Conservation (phyloP, 2,888 invertebrate species). For the Drosophila neonasuta region DNA sequence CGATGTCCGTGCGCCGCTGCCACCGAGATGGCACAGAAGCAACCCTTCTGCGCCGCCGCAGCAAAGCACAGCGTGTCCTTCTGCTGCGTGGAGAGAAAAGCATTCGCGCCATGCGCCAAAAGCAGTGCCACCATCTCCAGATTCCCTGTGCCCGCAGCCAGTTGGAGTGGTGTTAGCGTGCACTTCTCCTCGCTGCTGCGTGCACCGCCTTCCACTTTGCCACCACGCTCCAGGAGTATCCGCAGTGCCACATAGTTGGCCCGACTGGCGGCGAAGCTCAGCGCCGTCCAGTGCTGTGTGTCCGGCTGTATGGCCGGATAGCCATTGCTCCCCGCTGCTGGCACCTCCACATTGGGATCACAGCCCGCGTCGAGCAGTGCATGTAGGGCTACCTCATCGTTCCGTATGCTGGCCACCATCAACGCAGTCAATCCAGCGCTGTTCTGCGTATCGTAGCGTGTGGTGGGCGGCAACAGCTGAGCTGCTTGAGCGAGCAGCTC, state of each 20-base stretch:
- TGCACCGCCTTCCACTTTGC: slow-evolving; percentile 93
- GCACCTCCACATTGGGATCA: slow-evolving; percentile 91
- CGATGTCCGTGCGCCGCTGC: slow-evolving; percentile 95
- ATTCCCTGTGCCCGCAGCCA: slow-evolving; percentile 91
- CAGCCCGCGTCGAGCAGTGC: slow-evolving; percentile 91
- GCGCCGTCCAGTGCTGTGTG: slow-evolving; percentile 92
- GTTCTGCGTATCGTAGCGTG: slow-evolving; percentile 89
- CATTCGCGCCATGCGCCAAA: slow-evolving; percentile 92
- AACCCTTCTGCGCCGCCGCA: slow-evolving; percentile 92
- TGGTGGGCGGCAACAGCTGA: slow-evolving; percentile 87
- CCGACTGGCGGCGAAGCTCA: slow-evolving; percentile 89
- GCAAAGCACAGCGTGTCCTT: slow-evolving; percentile 93
- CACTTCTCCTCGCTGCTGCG: slow-evolving; percentile 91
- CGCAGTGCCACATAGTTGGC: slow-evolving; percentile 85
- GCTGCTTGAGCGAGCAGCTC: slow-evolving; percentile 91
- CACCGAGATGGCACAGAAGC: slow-evolving; percentile 93
- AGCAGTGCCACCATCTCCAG: slow-evolving; percentile 90
- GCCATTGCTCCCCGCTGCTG: slow-evolving; percentile 82
- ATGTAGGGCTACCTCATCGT: slow-evolving; percentile 90
- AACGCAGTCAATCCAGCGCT: slow-evolving; percentile 91
- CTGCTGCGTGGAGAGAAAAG: slow-evolving; percentile 92
- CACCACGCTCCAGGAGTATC: slow-evolving; percentile 90
- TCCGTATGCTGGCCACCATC: slow-evolving; percentile 91
- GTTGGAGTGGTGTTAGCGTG: slow-evolving; percentile 94
- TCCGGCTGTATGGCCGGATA: slow-evolving; percentile 85